Evolutionary conservation across 1,140 invertebrate species (phyloP).

Genomic region (Dendrolimus kikuchii): DNA sequence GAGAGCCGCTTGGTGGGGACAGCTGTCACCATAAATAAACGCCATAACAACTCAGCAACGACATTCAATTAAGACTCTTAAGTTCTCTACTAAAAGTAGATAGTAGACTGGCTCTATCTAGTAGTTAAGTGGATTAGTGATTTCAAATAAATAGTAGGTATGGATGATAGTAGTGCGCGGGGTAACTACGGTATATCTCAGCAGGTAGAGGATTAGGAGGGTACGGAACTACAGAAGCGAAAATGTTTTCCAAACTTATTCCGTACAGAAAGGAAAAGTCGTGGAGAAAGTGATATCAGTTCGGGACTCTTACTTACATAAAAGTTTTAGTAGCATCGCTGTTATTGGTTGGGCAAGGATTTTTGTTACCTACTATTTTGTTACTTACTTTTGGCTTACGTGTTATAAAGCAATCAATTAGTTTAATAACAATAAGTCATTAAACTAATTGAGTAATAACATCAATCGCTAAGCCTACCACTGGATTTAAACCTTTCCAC

Average conservation of each 20-base stretch:
- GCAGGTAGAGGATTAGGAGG: conserved; percentile 67
- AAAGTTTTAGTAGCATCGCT: not conserved
- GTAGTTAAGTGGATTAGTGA: conserved; percentile 14
- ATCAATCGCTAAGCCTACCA: no score
- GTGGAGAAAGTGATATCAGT: conserved; percentile 53
- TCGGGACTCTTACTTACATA: conserved; percentile 6
- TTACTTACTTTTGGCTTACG: no score
- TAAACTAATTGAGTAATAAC: no score
- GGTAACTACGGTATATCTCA: conserved; percentile 64
- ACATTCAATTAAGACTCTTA: conserved; percentile 14
- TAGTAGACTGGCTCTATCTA: conserved; percentile 8
- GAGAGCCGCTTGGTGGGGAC: conserved; percentile 54
- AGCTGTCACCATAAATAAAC: conserved; percentile 20
- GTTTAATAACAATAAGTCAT: no score
- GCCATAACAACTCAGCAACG: conserved; percentile 15
- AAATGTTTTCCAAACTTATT: conserved; percentile 68
- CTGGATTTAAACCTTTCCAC: no score
- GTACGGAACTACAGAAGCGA: conserved; percentile 51
- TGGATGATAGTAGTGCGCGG: conserved; percentile 63
- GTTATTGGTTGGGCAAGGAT: not conserved
- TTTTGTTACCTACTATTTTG: not conserved
- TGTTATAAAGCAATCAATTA: no score
- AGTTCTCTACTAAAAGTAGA: conserved; percentile 4
- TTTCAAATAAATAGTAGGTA: conserved; percentile 43
- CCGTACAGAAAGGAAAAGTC: conserved; percentile 60